These are phyloP conservation scores for Stylophora pistillata DNA, from an alignment of 64 coral and sea anemone genomes.

Conservation along the genomic window DNA sequence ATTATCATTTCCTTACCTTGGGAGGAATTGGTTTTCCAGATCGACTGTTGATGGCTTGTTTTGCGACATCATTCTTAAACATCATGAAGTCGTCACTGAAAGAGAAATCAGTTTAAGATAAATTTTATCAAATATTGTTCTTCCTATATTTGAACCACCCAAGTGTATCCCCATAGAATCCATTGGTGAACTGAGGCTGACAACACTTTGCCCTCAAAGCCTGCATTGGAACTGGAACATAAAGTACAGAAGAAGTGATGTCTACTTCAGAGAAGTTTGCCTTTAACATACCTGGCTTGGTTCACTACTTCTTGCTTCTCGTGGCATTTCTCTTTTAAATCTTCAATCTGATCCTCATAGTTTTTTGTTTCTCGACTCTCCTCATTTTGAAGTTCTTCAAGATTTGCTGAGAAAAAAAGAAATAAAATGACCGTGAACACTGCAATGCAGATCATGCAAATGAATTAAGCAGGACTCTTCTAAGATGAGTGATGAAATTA, in stretches of 20 bases:
- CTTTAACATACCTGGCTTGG: slow-evolving; percentile 65
- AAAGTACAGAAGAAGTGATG: no score
- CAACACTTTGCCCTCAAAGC: no score
- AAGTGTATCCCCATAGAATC: no score
- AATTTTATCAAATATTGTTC: no score
- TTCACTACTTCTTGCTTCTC: slow-evolving; percentile 87
- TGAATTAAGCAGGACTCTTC: no score
- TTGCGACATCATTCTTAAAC: slow-evolving; percentile 91
- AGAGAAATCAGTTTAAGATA: not conserved
- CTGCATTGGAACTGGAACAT: no score
- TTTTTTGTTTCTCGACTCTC: slow-evolving; percentile 81
- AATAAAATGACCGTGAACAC: not conserved
- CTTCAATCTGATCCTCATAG: slow-evolving; percentile 96
- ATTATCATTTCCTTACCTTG: slow-evolving; percentile 50
- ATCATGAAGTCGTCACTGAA: slow-evolving; percentile 89
- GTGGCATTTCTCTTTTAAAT: slow-evolving; percentile 90
- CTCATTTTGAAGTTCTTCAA: slow-evolving; percentile 97
- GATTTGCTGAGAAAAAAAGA: slow-evolving; percentile 66
- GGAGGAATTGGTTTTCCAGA: slow-evolving; percentile 90
- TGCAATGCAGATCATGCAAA: no score
- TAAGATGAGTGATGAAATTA: no score
- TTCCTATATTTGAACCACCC: no score
- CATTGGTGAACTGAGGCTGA: no score
- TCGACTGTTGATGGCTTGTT: slow-evolving; percentile 93
- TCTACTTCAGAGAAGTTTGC: not conserved